Base-by-base conservation (phyloP, 2,888 invertebrate species). In the Plebejus melissa region DNA sequence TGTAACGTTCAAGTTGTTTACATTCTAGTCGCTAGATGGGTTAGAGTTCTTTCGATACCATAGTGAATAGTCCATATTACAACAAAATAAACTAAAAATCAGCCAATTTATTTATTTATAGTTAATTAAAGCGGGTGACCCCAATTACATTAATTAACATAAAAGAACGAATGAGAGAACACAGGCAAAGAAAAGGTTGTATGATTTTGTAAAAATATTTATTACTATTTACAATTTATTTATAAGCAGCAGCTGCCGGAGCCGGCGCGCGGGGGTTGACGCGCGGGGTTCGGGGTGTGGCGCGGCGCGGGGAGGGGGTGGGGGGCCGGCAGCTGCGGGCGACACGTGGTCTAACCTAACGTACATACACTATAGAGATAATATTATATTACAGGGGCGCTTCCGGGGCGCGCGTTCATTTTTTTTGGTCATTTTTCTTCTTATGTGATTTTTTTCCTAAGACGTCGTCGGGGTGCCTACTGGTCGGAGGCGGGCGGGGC, bases 171-270 rank as follows among this genome's bases (percentile, higher is more conserved):
- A n/a, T 22, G 22, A 22, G 22, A 22, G 22, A 22, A 22, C 22
- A 78, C 75, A 77, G 77, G 28, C 41, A 76, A 76, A 22, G 3
- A 75, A 76, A 77, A 46, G 13, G 5, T 75, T 74, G 76, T 36
- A 46, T 78, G 76, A 75, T 88, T 90, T 90, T 89, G 86, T 89
- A 89, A 88, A 89, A 90, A 90, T 89, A 88, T 89, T 88, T 87
- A 89, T 87, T 79, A 79, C 86, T 83, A 85, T 89, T 83, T 90
- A 90, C 90, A 90, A 87, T 88, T 86, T 79, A 82, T 83, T 81
- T 79, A 80, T 81, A 82, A 80, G 80, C 81, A 76, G 79, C 79
- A 13, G 50, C 11, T 16, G 50, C 32, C 72, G 72, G 71, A 4
- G 7, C 41, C 46, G 46, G 70, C n/a, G 41, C n/a, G n/a, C 69